A percentile compares a stretch with the other conserved stretches of the same genome.
Evolutionary conservation across 2,797 vertebrate species (phyloP).

Genomic region (Lates japonicus): DNA sequence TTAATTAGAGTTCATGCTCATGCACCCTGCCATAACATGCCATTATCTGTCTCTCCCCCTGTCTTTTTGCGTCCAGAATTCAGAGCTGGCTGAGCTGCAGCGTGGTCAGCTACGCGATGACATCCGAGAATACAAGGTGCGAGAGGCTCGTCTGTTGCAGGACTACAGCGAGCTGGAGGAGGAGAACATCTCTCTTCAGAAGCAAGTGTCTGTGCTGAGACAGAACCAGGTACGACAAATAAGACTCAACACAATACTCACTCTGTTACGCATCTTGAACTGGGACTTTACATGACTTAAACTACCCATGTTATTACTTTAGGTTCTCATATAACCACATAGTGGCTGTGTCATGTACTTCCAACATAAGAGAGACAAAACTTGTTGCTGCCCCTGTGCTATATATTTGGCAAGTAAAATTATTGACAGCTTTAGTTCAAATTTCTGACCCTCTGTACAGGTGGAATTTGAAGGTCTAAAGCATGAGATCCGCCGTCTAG

Average conservation of each 20-base stretch:
- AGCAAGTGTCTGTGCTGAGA: conserved; percentile 95
- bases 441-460: conserved; percentile 75
- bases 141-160: conserved; percentile 94
- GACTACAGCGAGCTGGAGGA: conserved; percentile 98
- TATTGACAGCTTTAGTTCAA: neutral
- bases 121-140: conserved; percentile 96
- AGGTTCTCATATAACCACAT: neutral
- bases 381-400: neutral
- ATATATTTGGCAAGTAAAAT: neutral
- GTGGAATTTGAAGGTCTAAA: conserved; percentile 99
- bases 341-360: conserved; percentile 1
- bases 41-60: neutral
- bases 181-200: conserved; percentile 98
- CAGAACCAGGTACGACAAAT: conserved; percentile 91
- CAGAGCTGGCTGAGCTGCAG: conserved; percentile 92
- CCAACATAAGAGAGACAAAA: conserved; percentile 7
- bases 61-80: conserved; percentile 80
- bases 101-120: conserved; percentile 93
- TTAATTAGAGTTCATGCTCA: neutral
- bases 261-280: neutral
- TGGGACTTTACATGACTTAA: neutral
- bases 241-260: neutral
- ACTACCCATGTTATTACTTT: neutral
- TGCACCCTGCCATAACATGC: neutral
- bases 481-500: conserved; percentile 96